phyloP scores from a whole-genome alignment of 2,797 vertebrate genomes.

The Sciurus vulgaris region DNA sequence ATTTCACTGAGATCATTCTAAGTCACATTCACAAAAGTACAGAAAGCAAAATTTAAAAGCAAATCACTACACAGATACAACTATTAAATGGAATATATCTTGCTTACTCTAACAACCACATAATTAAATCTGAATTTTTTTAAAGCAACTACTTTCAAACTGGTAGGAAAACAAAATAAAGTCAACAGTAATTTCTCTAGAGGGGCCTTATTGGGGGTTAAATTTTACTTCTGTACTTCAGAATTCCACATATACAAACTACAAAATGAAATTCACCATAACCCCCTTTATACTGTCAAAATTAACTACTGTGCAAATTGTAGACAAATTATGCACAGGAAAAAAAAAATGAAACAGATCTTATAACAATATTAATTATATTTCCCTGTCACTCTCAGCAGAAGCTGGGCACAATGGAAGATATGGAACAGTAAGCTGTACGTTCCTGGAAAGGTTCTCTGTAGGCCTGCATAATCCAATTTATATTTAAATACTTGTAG shows the following conservation, averaged over 20 bases:
- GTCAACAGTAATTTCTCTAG: neutral
- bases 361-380: neutral
- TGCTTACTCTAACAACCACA: conserved; percentile 29
- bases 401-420: neutral
- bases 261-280: conserved; percentile 30
- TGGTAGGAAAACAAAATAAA: neutral
- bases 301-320: neutral
- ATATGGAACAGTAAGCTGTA: neutral
- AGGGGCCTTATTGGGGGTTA: neutral
- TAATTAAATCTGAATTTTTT: conserved; percentile 45
- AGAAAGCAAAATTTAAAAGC: conserved; percentile 16
- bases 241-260: conserved; percentile 37
- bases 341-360: neutral
- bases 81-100: neutral
- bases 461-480: neutral
- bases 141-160: neutral
- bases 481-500: neutral
- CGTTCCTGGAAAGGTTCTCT: neutral
- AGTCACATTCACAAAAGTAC: conserved; percentile 9
- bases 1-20: conserved; percentile 29
- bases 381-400: neutral
- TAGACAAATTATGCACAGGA: neutral
- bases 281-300: neutral
- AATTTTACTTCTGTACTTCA: neutral
- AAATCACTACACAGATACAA: neutral